Evolutionary conservation across 1,140 invertebrate species (phyloP).

Genomic region (Drosophila pseudoobscura): DNA sequence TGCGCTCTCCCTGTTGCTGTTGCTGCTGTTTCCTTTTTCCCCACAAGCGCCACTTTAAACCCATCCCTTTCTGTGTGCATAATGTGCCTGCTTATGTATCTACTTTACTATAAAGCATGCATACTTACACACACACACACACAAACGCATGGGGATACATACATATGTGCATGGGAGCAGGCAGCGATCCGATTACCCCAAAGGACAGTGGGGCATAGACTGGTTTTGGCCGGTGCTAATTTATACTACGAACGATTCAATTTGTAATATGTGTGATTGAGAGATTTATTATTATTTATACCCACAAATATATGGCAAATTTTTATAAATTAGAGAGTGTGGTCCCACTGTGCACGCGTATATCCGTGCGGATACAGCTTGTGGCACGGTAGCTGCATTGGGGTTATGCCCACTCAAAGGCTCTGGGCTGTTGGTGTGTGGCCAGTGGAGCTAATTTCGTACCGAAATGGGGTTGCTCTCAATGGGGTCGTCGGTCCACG

Average conservation of each 20-base stretch:
- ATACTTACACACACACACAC: slow-evolving; percentile 29
- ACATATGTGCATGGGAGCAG: slow-evolving; percentile 2
- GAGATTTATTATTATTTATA: too few relatives aligned
- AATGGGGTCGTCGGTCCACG: slow-evolving; percentile 19
- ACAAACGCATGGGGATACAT: slow-evolving; percentile 1
- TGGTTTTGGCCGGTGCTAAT: slow-evolving; percentile 7
- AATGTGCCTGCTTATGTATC: slow-evolving; percentile 80
- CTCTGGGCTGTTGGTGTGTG: slow-evolving; percentile 39
- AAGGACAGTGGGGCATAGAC: slow-evolving; percentile 45
- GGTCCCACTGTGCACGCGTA: slow-evolving; percentile 28
- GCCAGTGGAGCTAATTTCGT: slow-evolving; percentile 76
- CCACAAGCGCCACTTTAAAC: slow-evolving; percentile 78
- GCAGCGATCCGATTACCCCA: slow-evolving; percentile 61
- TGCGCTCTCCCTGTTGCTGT: slow-evolving; percentile 30
- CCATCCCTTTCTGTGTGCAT: slow-evolving; percentile 69
- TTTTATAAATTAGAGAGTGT: too few relatives aligned
- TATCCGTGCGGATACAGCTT: slow-evolving; percentile 25
- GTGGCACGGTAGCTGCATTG: slow-evolving; percentile 45
- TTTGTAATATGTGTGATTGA: neutral
- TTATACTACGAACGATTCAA: neutral
- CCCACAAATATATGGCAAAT: neutral
- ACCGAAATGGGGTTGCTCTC: slow-evolving; percentile 63
- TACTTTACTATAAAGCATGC: slow-evolving; percentile 74
- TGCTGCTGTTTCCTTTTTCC: slow-evolving; percentile 58
- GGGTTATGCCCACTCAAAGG: slow-evolving; percentile 66